Percentiles rank a stretch among this genome's conserved stretches.
These are phyloP conservation scores for Chelonoidis abingdonii DNA, from an alignment of 2,113 vertebrate genomes.

Conservation along the genomic window DNA sequence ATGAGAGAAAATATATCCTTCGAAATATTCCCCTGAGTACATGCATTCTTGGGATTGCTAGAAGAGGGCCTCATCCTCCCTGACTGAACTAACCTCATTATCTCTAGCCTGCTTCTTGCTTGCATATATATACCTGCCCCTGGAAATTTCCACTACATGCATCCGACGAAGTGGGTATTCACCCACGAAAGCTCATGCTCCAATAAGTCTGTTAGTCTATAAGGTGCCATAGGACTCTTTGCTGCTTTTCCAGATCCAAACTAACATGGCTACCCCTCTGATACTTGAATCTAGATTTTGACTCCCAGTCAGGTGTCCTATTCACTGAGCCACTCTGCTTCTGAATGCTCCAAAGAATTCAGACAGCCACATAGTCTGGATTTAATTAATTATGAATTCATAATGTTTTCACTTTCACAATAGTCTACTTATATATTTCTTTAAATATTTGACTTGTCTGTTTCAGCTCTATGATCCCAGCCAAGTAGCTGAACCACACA, in stretches of 20 bases:
- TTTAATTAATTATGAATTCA: slow-evolving; percentile 5
- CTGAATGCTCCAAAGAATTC: neutral
- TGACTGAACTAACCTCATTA: too few species aligned
- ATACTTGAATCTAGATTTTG: neutral
- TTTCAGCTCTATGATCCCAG: neutral
- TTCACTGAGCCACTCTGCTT: neutral
- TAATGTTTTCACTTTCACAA: neutral
- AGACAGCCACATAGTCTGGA: neutral
- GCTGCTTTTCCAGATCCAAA: too few species aligned
- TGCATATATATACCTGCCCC: too few species aligned
- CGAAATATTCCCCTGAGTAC: slow-evolving; percentile 19
- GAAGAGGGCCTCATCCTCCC: too few species aligned
- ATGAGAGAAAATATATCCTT: slow-evolving; percentile 57
- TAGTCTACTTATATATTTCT: slow-evolving; percentile 28
- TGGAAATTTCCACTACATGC: too few species aligned
- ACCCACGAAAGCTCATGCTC: too few species aligned
- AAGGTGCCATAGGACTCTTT: too few species aligned
- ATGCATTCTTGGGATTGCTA: neutral
- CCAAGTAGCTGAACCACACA: neutral
- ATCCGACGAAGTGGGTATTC: too few species aligned
- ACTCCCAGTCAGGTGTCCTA: neutral
- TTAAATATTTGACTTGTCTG: slow-evolving; percentile 37
- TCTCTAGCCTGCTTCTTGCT: too few species aligned
- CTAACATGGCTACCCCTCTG: too few species aligned
- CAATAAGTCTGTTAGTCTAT: too few species aligned